Conservation (phyloP, 2,113 vertebrate species). For the Acrocephalus kingi region DNA sequence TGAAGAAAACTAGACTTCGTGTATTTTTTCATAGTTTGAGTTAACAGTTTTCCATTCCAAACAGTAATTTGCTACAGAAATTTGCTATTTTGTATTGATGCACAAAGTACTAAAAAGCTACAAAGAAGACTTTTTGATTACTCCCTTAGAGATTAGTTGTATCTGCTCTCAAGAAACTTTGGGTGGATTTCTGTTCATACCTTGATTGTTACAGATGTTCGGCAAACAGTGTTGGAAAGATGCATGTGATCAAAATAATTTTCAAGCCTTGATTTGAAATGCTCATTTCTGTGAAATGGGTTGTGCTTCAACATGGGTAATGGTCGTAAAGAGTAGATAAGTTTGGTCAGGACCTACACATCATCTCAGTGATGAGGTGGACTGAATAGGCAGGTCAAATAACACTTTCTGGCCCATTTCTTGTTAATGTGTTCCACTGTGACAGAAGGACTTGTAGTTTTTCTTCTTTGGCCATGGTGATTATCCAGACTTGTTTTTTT, state of each 20-base stretch:
- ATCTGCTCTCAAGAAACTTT: background rate
- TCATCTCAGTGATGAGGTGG: background rate
- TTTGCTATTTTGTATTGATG: background rate
- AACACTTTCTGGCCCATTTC: background rate
- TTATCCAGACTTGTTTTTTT: background rate
- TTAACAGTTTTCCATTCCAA: background rate
- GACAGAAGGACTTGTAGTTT: background rate
- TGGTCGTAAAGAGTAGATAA: background rate
- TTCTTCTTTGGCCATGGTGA: background rate
- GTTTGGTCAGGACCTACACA: background rate
- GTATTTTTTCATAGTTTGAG: background rate
- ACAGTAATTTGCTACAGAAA: background rate
- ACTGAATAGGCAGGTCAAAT: background rate
- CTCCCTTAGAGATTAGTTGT: background rate
- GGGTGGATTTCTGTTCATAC: background rate
- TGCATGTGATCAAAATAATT: background rate
- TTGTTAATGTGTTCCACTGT: background rate
- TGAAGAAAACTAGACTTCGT: background rate
- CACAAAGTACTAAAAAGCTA: background rate
- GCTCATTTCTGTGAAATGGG: background rate
- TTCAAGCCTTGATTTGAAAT: background rate
- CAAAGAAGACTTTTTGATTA: background rate
- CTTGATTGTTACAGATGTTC: background rate
- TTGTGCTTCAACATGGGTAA: background rate
- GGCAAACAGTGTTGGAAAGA: background rate